Evolutionary conservation across 2,113 vertebrate species (phyloP).

Genomic region (Triplophysa tibetana): DNA sequence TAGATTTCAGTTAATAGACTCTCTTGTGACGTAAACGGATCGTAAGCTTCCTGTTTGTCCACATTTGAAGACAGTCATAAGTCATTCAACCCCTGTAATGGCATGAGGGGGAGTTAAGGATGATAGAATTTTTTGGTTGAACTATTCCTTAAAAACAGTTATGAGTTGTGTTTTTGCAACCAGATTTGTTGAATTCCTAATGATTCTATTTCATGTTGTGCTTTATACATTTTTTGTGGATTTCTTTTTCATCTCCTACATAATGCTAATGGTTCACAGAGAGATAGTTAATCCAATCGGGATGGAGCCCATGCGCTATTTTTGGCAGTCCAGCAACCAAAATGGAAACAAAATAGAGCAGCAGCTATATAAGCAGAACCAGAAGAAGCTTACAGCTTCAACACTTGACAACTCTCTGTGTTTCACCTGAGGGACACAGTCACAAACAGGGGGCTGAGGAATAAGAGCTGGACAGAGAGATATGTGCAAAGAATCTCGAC

Average conservation of each 20-base stretch:
- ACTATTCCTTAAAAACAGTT: too few species aligned
- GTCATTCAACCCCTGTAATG: too few species aligned
- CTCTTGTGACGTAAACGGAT: too few species aligned
- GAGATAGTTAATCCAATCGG: constrained; percentile 13
- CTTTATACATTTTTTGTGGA: background rate
- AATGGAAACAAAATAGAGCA: background rate
- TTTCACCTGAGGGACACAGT: background rate
- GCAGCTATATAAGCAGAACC: background rate
- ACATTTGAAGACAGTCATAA: too few species aligned
- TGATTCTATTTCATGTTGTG: background rate
- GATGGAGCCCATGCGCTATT: background rate
- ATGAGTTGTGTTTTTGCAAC: too few species aligned
- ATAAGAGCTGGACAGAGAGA: background rate
- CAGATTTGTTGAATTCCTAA: background rate
- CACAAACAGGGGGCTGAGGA: background rate
- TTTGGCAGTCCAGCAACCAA: background rate
- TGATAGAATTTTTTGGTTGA: too few species aligned
- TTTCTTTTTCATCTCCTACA: too few species aligned
- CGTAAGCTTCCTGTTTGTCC: too few species aligned
- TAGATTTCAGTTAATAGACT: too few species aligned
- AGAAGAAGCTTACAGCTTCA: background rate
- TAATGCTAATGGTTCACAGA: background rate
- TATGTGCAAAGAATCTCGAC: background rate
- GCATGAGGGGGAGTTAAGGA: too few species aligned
- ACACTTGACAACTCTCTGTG: background rate